A percentile compares a stretch with the other conserved stretches of the same genome.
Evolutionary conservation across 2,888 invertebrate species (phyloP).

Genomic region (Eilema caniola): DNA sequence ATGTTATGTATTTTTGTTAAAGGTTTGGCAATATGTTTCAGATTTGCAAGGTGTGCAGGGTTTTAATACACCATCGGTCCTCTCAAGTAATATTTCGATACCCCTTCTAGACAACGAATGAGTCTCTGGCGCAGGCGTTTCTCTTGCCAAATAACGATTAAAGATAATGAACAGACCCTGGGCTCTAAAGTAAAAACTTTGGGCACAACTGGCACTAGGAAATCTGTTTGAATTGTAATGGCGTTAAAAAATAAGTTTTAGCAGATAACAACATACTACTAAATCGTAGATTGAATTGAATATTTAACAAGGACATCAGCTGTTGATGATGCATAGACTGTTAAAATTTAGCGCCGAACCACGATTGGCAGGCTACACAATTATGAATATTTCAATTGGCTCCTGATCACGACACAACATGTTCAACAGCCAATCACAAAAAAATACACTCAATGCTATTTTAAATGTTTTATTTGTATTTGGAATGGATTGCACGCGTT

Average conservation of each 20-base stretch:
- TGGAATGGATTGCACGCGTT: slow-evolving; percentile 54
- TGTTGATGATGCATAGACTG: slow-evolving; percentile 25
- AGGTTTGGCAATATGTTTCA: not conserved
- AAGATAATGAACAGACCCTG: too few species aligned
- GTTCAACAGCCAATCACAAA: slow-evolving; percentile 41
- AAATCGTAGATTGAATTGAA: too few species aligned
- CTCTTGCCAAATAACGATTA: too few species aligned
- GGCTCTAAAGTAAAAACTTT: too few species aligned
- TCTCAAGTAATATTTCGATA: too few species aligned
- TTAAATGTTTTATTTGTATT: slow-evolving; percentile 59
- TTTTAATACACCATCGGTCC: too few species aligned
- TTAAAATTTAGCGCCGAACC: slow-evolving; percentile 7
- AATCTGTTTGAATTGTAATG: too few species aligned
- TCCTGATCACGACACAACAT: not conserved
- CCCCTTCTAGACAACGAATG: too few species aligned
- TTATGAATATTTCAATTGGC: not conserved
- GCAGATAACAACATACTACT: too few species aligned
- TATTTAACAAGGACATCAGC: not conserved
- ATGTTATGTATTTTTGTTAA: not conserved
- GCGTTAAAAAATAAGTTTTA: too few species aligned
- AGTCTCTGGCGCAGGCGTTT: too few species aligned
- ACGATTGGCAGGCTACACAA: slow-evolving; percentile 36
- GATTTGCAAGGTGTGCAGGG: not conserved
- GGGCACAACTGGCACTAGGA: too few species aligned
- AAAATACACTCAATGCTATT: slow-evolving; percentile 41